Percentiles rank a stretch among this genome's conserved stretches.
Conservation (phyloP, 2,888 invertebrate species). For the Dinocampus coccinellae region DNA sequence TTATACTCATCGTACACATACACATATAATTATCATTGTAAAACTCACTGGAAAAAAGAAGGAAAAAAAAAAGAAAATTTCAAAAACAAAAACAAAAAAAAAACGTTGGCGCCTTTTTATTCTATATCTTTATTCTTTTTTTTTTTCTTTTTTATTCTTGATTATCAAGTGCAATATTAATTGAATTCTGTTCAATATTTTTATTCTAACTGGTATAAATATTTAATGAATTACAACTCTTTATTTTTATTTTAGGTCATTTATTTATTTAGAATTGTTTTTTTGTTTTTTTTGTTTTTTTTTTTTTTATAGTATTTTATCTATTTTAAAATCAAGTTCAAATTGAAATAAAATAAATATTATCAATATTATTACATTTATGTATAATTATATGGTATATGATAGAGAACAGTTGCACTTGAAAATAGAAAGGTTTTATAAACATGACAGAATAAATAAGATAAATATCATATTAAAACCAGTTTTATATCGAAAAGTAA, state of each 20-base stretch:
- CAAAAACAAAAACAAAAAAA: constrained; percentile 30
- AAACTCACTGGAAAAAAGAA: constrained; percentile 57
- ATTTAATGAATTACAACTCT: too few species aligned
- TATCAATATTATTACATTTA: background rate
- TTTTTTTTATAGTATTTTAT: background rate
- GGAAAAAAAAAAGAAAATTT: constrained; percentile 26
- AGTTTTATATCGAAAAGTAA: constrained; percentile 25
- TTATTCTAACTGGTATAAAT: too few species aligned
- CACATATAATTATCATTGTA: constrained; percentile 28
- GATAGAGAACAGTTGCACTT: constrained; percentile 8
- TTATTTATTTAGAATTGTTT: too few species aligned
- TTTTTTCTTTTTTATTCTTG: background rate
- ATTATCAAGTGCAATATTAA: constrained; percentile 51
- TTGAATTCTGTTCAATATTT: constrained; percentile 50
- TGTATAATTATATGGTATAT: too few species aligned
- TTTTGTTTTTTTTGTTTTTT: background rate
- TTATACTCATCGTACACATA: constrained; percentile 37
- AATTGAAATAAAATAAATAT: background rate
- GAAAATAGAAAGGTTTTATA: constrained; percentile 37
- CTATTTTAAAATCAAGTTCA: background rate
- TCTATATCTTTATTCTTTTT: constrained; percentile 60
- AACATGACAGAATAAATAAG: background rate
- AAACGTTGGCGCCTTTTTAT: constrained; percentile 60
- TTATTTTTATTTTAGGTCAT: too few species aligned
- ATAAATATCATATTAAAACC: constrained; percentile 25